These are phyloP conservation scores for Poecilia gillii DNA, from an alignment of 2,797 vertebrate species.

Conservation along the genomic window DNA sequence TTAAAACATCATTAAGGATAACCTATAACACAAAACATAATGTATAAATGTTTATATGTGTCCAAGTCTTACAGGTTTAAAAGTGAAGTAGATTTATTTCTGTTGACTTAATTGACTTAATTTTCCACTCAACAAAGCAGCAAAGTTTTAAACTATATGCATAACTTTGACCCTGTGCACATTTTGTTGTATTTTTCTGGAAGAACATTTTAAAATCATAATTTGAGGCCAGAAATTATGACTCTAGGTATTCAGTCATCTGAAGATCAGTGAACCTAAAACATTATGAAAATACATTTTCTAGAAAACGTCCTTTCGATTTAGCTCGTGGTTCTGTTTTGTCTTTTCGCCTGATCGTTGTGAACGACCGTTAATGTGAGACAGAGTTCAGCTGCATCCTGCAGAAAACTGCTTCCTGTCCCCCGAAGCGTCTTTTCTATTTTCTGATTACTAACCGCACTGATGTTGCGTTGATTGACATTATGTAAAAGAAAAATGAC, in stretches of 20 bases:
- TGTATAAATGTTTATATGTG: neutral
- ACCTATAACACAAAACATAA: neutral
- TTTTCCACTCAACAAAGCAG: neutral
- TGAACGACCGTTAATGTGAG: neutral
- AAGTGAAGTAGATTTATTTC: neutral
- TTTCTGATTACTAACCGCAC: neutral
- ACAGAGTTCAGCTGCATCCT: slow-evolving; percentile 1
- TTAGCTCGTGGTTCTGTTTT: neutral
- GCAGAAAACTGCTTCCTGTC: neutral
- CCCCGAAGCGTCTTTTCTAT: neutral
- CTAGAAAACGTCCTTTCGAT: neutral
- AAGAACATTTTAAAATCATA: neutral
- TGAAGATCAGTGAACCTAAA: neutral
- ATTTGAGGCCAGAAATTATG: neutral
- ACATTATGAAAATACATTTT: neutral
- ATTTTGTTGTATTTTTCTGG: neutral
- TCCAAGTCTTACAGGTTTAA: neutral
- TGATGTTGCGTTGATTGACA: neutral
- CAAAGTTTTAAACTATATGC: neutral
- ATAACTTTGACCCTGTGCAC: neutral
- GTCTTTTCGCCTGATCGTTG: neutral
- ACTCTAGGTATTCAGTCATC: neutral
- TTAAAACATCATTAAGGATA: neutral
- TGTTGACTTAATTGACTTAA: neutral
- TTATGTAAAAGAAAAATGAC: slow-evolving; percentile 5